Conservation (phyloP, 2,113 vertebrate species). For the Silurus meridionalis region DNA sequence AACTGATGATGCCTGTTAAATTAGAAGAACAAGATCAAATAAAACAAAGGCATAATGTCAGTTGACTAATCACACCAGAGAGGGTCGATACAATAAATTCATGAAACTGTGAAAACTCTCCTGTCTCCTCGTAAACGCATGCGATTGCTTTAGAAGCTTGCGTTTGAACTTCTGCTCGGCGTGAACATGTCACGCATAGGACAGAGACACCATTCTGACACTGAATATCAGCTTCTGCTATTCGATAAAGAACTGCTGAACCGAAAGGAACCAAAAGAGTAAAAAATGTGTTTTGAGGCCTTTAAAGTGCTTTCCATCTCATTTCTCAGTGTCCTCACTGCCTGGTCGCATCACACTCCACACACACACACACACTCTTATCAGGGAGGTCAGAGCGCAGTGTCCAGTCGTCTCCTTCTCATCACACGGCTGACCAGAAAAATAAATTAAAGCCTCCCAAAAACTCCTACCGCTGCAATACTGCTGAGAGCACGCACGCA, state of each 20-base stretch:
- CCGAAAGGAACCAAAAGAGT: not conserved
- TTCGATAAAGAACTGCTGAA: conserved; percentile 7
- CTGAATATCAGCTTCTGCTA: not conserved
- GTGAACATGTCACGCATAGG: not conserved
- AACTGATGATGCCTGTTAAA: too few relatives aligned
- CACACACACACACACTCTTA: not conserved
- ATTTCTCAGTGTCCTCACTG: conserved; percentile 13
- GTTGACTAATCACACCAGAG: not conserved
- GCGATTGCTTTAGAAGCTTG: not conserved
- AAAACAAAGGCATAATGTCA: not conserved
- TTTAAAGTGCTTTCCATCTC: conserved; percentile 16
- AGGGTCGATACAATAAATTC: not conserved
- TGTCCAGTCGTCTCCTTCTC: conserved; percentile 35
- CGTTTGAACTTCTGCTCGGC: not conserved
- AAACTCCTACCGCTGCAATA: conserved; percentile 34
- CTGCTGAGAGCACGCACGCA: not conserved
- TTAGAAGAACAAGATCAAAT: too few relatives aligned
- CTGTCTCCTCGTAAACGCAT: not conserved
- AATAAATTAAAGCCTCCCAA: conserved; percentile 33
- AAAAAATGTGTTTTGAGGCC: not conserved
- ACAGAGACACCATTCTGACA: not conserved
- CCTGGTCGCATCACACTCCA: conserved; percentile 11
- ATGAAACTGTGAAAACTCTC: not conserved
- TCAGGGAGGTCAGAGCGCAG: conserved; percentile 41
- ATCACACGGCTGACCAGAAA: conserved; percentile 47